Evolutionary conservation across 2,797 vertebrate species (phyloP).

Genomic region (Odontamblyopus lacepedii): DNA sequence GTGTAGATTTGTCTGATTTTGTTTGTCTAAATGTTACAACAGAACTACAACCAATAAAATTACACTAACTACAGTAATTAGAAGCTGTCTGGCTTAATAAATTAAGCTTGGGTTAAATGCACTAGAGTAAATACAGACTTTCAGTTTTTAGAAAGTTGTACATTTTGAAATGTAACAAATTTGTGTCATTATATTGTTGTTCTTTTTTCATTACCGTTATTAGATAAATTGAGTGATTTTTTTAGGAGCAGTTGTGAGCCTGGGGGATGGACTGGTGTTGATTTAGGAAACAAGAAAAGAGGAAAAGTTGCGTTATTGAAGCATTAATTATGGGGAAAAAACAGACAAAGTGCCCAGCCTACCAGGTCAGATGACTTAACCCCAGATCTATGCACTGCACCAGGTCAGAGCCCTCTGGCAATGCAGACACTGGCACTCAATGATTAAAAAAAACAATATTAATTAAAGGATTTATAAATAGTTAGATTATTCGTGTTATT

Average conservation of each 20-base stretch:
- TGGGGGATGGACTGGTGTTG: conserved; percentile 59
- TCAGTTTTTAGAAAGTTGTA: neutral
- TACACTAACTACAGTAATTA: neutral
- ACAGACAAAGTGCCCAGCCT: conserved; percentile 44
- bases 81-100: neutral
- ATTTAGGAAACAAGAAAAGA: conserved; percentile 42
- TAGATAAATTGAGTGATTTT: neutral
- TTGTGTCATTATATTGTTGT: neutral
- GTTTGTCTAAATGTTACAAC: neutral
- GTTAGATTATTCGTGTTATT: neutral
- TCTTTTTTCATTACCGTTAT: neutral
- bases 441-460: conserved; percentile 27
- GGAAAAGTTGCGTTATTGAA: conserved; percentile 67
- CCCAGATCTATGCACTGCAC: conserved; percentile 81
- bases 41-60: neutral
- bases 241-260: conserved; percentile 27
- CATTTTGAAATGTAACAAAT: neutral
- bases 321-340: conserved; percentile 75
- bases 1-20: conserved; percentile 6
- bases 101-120: neutral
- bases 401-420: conserved; percentile 69
- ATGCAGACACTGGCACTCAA: conserved; percentile 43
- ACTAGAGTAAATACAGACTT: neutral
- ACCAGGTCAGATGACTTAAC: conserved; percentile 81
- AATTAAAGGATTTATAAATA: neutral